These are phyloP conservation scores for Oligia latruncula DNA, from an alignment of 2,888 invertebrate genomes.

Conservation along the genomic window DNA sequence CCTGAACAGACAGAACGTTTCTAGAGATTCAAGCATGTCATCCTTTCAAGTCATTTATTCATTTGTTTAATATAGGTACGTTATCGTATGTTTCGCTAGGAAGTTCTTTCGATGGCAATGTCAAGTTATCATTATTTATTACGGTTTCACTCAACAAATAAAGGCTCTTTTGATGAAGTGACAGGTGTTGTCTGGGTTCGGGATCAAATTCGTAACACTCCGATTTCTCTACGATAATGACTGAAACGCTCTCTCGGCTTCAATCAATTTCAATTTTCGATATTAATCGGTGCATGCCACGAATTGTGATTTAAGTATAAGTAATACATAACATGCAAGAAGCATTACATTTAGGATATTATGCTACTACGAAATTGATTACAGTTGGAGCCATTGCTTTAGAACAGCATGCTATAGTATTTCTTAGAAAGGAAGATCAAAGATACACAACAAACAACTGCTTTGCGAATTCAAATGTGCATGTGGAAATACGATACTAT, in stretches of 20 bases:
- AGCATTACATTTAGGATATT: constrained; percentile 1
- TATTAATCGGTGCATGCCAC: constrained; percentile 22
- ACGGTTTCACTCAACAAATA: background rate
- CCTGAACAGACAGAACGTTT: background rate
- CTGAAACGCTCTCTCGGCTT: constrained; percentile 6
- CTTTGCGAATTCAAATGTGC: constrained; percentile 14
- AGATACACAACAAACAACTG: constrained; percentile 3
- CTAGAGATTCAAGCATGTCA: background rate
- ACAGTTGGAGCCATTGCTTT: background rate
- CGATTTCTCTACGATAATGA: constrained; percentile 27
- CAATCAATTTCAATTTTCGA: constrained; percentile 28
- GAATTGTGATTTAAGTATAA: constrained; percentile 29
- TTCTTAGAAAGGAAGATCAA: constrained; percentile 16
- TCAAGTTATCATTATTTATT: background rate
- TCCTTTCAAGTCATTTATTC: background rate
- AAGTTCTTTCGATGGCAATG: background rate
- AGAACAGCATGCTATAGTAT: background rate
- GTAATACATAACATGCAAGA: constrained; percentile 30
- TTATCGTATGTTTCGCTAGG: background rate
- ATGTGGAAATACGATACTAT: constrained; percentile 12
- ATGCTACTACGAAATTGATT: background rate
- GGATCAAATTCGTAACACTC: constrained; percentile 10
- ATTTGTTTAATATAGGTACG: background rate
- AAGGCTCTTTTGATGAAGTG: background rate
- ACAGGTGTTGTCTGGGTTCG: background rate